Evolutionary conservation across 2,797 vertebrate genomes (phyloP).

Genomic region (Sciaenops ocellatus): DNA sequence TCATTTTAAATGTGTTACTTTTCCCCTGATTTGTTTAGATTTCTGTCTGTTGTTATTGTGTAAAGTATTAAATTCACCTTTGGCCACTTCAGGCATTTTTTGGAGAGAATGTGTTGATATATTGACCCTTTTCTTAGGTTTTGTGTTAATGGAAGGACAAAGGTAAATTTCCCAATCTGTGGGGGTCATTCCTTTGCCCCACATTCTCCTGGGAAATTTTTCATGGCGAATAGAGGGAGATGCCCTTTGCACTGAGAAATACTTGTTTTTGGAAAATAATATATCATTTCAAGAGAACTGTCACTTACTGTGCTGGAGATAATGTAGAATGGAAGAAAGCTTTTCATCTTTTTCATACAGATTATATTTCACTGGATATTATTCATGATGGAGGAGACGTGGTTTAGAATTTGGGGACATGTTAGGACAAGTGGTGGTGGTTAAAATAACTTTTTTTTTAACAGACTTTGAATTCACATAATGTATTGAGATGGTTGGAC

Average conservation of each 20-base stretch:
- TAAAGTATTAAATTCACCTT: conserved; percentile 19
- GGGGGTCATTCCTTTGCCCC: neutral
- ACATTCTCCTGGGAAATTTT: neutral
- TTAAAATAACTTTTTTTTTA: neutral
- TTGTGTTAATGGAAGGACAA: conserved; percentile 19
- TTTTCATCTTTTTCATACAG: conserved; percentile 16
- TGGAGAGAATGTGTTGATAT: neutral
- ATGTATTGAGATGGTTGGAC: neutral
- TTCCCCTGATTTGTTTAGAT: conserved; percentile 11
- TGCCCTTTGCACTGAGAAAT: conserved; percentile 19
- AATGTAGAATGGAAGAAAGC: neutral
- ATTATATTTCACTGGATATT: conserved; percentile 17
- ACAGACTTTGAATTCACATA: conserved; percentile 1
- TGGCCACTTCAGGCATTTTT: conserved; percentile 1
- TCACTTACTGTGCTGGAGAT: conserved; percentile 17
- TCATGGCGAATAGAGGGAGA: neutral
- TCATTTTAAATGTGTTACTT: neutral
- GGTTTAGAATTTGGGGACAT: neutral
- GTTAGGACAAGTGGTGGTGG: neutral
- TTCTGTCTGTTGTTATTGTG: neutral
- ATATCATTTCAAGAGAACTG: conserved; percentile 14
- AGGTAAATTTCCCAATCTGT: neutral
- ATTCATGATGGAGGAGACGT: conserved; percentile 1
- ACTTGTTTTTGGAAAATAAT: conserved; percentile 14
- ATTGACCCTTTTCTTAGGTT: conserved; percentile 11